phyloP scores from a whole-genome alignment of 53 echinoderm and acorn worm species.

The Patiria pectinifera region DNA sequence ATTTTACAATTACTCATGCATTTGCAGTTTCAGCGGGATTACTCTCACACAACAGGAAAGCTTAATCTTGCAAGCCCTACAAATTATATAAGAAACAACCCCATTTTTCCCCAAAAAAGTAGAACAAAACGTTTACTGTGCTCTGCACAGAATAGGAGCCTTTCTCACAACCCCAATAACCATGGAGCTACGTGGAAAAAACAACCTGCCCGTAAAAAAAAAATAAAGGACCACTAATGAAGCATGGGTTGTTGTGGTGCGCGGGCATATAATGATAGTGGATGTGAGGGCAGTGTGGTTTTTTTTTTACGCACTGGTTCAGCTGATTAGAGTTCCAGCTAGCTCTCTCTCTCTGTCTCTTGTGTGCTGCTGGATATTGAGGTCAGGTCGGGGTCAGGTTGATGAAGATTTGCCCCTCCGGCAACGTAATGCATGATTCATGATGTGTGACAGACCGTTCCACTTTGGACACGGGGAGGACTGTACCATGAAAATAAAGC shows the following conservation, averaged over 20 bases:
- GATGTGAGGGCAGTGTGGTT: not conserved
- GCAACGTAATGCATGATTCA: slow-evolving; percentile 54
- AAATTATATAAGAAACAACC: not conserved
- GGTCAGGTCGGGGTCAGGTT: slow-evolving; percentile 36
- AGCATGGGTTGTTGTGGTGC: too few species aligned
- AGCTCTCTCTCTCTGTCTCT: not conserved
- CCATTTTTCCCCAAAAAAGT: not conserved
- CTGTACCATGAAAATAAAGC: not conserved
- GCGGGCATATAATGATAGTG: not conserved
- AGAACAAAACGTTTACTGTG: not conserved
- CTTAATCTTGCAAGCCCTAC: not conserved
- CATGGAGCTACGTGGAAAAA: not conserved
- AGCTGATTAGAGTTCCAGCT: not conserved
- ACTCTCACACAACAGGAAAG: not conserved
- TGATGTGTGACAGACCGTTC: slow-evolving; percentile 47
- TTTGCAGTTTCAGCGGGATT: not conserved
- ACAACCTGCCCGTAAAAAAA: not conserved
- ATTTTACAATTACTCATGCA: not conserved
- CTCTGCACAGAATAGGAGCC: not conserved
- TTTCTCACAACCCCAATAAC: not conserved
- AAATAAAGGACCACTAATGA: not conserved
- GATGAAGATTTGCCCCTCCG: slow-evolving; percentile 25
- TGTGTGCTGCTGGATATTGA: not conserved
- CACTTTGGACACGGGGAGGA: slow-evolving; percentile 18
- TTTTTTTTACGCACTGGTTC: not conserved